phyloP scores from a whole-genome alignment of 2,113 vertebrate species.

The Dryoscopus gambensis region DNA sequence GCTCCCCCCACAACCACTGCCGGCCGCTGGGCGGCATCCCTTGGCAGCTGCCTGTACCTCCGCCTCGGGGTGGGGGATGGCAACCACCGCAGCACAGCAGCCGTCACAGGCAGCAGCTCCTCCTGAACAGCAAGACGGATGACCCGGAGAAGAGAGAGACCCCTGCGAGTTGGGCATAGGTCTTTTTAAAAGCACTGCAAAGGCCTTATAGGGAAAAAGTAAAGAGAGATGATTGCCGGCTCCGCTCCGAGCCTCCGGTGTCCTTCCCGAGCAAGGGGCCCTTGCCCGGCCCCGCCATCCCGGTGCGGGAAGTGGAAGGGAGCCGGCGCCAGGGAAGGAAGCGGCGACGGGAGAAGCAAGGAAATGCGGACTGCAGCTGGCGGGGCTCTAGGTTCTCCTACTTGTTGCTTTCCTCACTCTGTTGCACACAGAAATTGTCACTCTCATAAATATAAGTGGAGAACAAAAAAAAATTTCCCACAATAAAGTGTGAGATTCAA shows the following conservation, averaged over 20 bases:
- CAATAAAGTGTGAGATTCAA: neutral
- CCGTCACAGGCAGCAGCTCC: neutral
- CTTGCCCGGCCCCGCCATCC: neutral
- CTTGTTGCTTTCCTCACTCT: neutral
- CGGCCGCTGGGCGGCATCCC: constrained; percentile 22
- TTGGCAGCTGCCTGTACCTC: neutral
- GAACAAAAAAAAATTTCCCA: accelerated
- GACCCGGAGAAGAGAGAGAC: neutral
- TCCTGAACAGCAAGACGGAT: neutral
- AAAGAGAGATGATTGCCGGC: neutral
- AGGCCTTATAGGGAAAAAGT: neutral
- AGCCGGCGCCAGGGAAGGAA: neutral
- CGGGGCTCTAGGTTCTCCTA: neutral
- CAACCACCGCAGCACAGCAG: neutral
- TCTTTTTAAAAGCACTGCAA: neutral
- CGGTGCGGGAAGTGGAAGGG: neutral
- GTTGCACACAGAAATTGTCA: neutral
- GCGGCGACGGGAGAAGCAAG: neutral
- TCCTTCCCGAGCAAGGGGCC: neutral
- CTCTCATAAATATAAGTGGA: neutral
- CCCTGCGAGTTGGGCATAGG: neutral
- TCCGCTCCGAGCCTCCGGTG: neutral
- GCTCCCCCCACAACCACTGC: neutral
- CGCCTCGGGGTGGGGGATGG: neutral
- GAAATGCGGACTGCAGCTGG: neutral